A percentile compares a stretch with the other conserved stretches of the same genome.
These are phyloP conservation scores for Caenorhabditis brenneri DNA, from an alignment of 1,140 invertebrate genomes.

Conservation along the genomic window DNA sequence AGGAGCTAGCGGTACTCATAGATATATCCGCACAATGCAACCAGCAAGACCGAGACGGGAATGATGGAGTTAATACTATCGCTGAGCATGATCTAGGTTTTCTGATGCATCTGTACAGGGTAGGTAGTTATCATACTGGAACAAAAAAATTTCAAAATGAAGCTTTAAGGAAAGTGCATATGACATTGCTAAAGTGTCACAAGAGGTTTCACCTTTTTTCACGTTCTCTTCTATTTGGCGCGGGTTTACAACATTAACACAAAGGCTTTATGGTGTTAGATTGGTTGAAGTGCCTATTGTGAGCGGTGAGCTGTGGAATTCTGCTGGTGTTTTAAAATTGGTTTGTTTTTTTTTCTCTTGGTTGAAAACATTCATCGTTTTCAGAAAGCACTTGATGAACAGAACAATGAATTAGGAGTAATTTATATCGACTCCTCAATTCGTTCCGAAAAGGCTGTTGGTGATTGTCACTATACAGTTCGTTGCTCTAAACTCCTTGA, in stretches of 20 bases:
- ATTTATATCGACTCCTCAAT: slow-evolving; percentile 98
- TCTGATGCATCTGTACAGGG: neutral
- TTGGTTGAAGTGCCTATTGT: slow-evolving; percentile 56
- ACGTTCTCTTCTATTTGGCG: slow-evolving; percentile 47
- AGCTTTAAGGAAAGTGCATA: slow-evolving; percentile 7
- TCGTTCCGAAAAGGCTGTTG: slow-evolving; percentile 85
- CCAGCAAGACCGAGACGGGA: slow-evolving; percentile 45
- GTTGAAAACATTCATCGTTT: neutral
- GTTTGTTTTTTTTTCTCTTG: slow-evolving; percentile 48
- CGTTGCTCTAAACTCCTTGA: slow-evolving; percentile 82
- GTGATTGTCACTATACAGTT: slow-evolving; percentile 98
- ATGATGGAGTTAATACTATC: slow-evolving; percentile 17
- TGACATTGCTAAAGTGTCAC: neutral
- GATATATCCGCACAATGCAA: slow-evolving; percentile 48
- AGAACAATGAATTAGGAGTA: slow-evolving; percentile 78
- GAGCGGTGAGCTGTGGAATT: slow-evolving; percentile 63
- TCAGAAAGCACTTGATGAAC: slow-evolving; percentile 60
- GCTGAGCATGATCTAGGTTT: slow-evolving; percentile 16
- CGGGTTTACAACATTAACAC: slow-evolving; percentile 50
- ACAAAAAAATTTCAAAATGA: no score
- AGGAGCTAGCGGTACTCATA: slow-evolving; percentile 38
- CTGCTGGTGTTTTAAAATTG: slow-evolving; percentile 64
- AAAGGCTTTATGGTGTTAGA: slow-evolving; percentile 58
- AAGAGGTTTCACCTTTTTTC: slow-evolving; percentile 31
- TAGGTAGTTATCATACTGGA: neutral